A percentile compares a stretch with the other conserved stretches of the same genome.
Conservation (phyloP, 2,797 vertebrate species). For the Spondyliosoma cantharus region DNA sequence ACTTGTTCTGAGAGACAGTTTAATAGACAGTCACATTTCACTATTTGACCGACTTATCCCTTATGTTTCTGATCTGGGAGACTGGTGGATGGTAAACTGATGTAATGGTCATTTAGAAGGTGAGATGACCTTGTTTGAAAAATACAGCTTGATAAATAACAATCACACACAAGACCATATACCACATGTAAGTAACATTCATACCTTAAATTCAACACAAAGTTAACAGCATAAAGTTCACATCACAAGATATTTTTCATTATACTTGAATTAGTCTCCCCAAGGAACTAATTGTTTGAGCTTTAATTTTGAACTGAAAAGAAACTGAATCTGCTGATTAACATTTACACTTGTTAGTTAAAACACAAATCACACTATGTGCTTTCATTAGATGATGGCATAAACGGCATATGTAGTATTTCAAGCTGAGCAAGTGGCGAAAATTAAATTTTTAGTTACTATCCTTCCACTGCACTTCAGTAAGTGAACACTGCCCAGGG, state of each 20-base stretch:
- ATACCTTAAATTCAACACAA: neutral
- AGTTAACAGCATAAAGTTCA: too few species aligned
- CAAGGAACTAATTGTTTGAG: neutral
- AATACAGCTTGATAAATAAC: neutral
- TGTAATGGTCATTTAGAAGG: neutral
- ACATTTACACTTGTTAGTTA: neutral
- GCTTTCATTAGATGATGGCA: neutral
- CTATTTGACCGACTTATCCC: neutral
- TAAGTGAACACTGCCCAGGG: neutral
- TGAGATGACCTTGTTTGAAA: neutral
- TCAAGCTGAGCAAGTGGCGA: too few species aligned
- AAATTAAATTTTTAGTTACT: neutral
- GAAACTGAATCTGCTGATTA: neutral
- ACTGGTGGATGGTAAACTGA: neutral
- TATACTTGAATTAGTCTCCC: neutral
- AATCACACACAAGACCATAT: too few species aligned
- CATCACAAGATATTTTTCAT: neutral
- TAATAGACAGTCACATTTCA: neutral
- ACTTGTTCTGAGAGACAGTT: neutral
- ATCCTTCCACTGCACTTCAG: too few species aligned
- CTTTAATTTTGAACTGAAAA: neutral
- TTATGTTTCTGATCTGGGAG: neutral
- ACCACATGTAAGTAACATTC: too few species aligned
- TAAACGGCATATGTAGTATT: too few species aligned
- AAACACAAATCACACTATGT: neutral